Conservation (phyloP, 2,113 vertebrate genomes). For the Ammospiza nelsoni region DNA sequence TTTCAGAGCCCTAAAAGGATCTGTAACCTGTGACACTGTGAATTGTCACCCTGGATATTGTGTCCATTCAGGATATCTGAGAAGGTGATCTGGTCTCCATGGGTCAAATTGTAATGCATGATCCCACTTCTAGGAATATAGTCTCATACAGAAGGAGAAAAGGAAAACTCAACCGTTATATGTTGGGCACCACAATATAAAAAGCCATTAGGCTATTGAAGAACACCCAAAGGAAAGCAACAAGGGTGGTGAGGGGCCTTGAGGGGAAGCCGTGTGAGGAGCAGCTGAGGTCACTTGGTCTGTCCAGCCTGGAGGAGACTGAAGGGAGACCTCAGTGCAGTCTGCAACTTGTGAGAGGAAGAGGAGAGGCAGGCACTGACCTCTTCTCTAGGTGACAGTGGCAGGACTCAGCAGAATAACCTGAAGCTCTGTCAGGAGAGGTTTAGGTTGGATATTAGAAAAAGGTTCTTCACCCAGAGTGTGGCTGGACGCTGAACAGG, state of each 20-base stretch:
- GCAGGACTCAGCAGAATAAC: fast-evolving
- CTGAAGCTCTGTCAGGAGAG: background rate
- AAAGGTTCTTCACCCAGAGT: background rate
- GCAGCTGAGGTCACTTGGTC: background rate
- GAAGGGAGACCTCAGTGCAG: fast-evolving
- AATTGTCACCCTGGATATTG: background rate
- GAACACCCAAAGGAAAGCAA: background rate
- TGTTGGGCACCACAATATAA: background rate
- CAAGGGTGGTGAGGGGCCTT: background rate
- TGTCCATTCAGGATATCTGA: background rate
- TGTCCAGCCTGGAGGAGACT: background rate
- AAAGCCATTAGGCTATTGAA: background rate
- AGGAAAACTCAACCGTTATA: background rate
- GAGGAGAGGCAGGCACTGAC: background rate
- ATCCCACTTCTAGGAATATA: background rate
- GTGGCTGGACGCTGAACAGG: fast-evolving
- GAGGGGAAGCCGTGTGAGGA: fast-evolving
- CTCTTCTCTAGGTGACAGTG: background rate
- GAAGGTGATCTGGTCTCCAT: background rate
- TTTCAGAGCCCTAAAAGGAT: background rate
- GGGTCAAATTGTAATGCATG: background rate
- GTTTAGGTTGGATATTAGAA: background rate
- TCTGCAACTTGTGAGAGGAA: fast-evolving
- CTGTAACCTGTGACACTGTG: background rate
- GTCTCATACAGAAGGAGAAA: background rate